Conservation (phyloP, 2,888 invertebrate genomes). For the Listrodromus nycthemerus region DNA sequence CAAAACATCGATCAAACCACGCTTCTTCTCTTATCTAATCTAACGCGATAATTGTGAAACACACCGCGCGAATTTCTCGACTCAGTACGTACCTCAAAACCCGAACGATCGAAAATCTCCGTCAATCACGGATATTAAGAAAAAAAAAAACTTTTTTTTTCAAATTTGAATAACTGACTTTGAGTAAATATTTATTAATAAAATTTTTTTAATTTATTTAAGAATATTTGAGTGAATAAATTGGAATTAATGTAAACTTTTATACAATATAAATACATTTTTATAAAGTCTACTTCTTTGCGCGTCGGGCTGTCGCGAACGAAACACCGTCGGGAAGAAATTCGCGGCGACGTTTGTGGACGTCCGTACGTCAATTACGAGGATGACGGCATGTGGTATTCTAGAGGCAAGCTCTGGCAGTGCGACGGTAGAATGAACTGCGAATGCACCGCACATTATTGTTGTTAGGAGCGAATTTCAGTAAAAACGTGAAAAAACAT, state of each 20-base stretch:
- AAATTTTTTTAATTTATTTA: no score
- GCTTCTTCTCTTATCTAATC: conserved; percentile 64
- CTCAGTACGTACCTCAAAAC: conserved; percentile 10
- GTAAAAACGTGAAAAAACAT: conserved; percentile 38
- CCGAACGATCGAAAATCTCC: not conserved
- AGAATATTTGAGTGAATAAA: not conserved
- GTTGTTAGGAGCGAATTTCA: not conserved
- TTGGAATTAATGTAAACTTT: not conserved
- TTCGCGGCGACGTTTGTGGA: conserved; percentile 33
- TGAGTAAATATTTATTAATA: no score
- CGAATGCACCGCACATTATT: conserved; percentile 16
- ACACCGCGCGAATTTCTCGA: conserved; percentile 42
- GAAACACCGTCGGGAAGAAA: conserved; percentile 39
- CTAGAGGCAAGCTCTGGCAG: conserved; percentile 19
- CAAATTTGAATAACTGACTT: not conserved
- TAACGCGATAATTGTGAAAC: conserved; percentile 52
- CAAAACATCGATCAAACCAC: conserved; percentile 47
- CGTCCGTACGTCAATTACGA: conserved; percentile 47
- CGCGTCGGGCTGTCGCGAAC: not conserved
- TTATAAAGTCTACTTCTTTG: not conserved
- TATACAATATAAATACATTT: not conserved
- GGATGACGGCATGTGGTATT: conserved; percentile 29
- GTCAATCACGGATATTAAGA: not conserved
- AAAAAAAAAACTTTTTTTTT: not conserved
- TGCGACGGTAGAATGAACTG: conserved; percentile 16